Base-by-base conservation (phyloP, 1,140 invertebrate genomes). In the Acromyrmex charruanus region DNA sequence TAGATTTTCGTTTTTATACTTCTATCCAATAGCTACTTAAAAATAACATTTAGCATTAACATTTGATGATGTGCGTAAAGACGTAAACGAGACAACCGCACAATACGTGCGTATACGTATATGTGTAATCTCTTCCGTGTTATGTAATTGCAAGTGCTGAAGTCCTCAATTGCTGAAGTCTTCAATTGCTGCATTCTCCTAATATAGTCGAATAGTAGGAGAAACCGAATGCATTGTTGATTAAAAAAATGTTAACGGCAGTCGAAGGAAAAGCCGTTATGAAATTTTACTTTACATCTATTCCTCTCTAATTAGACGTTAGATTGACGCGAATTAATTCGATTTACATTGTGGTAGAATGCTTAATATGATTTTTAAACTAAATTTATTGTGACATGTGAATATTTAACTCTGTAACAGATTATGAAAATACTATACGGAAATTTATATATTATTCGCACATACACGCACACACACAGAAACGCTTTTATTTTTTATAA, bases 161-260 rank as follows among this genome's bases (percentile, higher is more conserved):
- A 61, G 39, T 25, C 25, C 25, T 25, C 28, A 31, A 84, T 87
- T 61, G 65, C 21, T 71, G 55, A 25, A 25, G 25, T 25, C 25
- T 25, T 25, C 28, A 31, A 84, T 87, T 61, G 65, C 21, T 71
- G 55, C 16, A 39, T 74, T 81, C 55, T 69, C 71, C 58, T 68
- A 74, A 55, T 51, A 31, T 21, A 28, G 65, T 35, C 21, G 3
- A 12, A 28, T 49, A 58, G 28, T 53, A n/a, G n/a, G 74, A 77
- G 82, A 88, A 75, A 86, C 59, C 55, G 35, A 69, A 81, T 89
- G 55, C 84, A 71, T 4, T 55, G 4, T 21, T 39, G 74, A 85
- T 89, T 86, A 35, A 69, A 63, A 63, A 63, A 44, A 49, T 61
- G 39, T 31, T 53, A 39, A 31, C 2, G 2, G 10, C 18, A 74